Evolutionary conservation across 2,888 invertebrate genomes (phyloP).

Genomic region (Hermodice carunculata): DNA sequence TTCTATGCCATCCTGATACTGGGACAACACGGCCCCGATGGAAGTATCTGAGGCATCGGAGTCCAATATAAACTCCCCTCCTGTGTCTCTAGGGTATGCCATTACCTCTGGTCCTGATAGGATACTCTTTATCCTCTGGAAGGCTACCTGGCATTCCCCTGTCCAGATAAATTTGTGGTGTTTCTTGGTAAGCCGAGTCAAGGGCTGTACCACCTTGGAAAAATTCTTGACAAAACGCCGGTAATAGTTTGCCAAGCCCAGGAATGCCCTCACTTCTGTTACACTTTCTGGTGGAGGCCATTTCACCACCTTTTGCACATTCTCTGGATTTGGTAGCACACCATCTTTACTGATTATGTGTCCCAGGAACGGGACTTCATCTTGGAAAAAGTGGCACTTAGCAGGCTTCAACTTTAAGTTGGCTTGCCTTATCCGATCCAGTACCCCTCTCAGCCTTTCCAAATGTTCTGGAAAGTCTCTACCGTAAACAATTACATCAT

Average conservation of each 20-base stretch:
- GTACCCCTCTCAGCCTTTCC: conserved; percentile 20
- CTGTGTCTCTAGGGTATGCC: background rate
- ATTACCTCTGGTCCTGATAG: conserved; percentile 28
- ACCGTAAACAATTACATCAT: conserved; percentile 39
- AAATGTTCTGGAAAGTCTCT: conserved; percentile 26
- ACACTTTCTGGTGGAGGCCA: conserved; percentile 32
- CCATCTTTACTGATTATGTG: conserved; percentile 2
- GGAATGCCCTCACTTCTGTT: conserved; percentile 33
- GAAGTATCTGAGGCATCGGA: conserved; percentile 25
- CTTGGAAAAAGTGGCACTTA: conserved; percentile 29
- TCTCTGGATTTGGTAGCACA: background rate
- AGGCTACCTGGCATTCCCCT: conserved; percentile 13
- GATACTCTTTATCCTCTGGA: conserved; percentile 11
- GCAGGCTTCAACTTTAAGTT: conserved; percentile 21
- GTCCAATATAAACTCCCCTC: conserved; percentile 23
- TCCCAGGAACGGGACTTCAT: conserved; percentile 3
- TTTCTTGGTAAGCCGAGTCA: conserved; percentile 72
- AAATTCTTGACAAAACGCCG: conserved; percentile 36
- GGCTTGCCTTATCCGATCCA: conserved; percentile 19
- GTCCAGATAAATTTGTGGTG: conserved; percentile 5
- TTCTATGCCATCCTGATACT: conserved; percentile 25
- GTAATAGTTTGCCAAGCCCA: conserved; percentile 42
- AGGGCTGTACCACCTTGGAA: conserved; percentile 25
- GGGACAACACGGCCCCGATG: conserved; percentile 31
- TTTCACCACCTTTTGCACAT: conserved; percentile 21